Evolutionary conservation across 2,888 invertebrate genomes (phyloP), one percentile per base, ranked within the genome.

Genomic region (Meteorus colon): DNA sequence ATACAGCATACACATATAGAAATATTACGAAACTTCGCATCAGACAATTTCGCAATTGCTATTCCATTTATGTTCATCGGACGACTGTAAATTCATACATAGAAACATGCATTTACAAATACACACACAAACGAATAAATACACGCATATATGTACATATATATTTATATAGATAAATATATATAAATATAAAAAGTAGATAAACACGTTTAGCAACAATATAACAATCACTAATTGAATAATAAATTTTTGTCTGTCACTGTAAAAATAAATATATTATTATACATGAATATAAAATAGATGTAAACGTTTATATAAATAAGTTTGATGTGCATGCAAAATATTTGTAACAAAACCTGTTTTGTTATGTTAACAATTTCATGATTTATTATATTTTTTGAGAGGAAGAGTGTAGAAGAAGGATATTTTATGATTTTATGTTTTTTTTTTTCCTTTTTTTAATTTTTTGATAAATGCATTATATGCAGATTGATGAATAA

Each of bases 191-290:
- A 62, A 68, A 45, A 63, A 78, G 67, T 59, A 67, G 76, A 72
- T 69, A 80, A 80, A 80, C 79, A 74, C 69, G 79, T 79, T 80
- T 77, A 63, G 41, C 74, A 45, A 31, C 31, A 63, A 34, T 60
- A 19, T 67, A 67, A 72, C 75, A 66, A 76, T 79, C 77, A 72
- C 51, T 75, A 77, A 80, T 74, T 78, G 71, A 78, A 75, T 65
- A 63, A 70, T 74, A 60, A 67, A 72, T 63, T 34, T n/a, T 63
- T n/a, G 31, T n/a, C 31, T 31, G 34, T 63, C 63, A 31, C 12
- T 34, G 29, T 29, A 63, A 31, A 63, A 31, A 63, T 34, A 31
- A 10, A 63, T n/a, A 63, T 41, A 41, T 41, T 41, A 41, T 41
- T 34, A 12, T 1, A 41, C 41, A 41, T 41, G 12, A 3, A 41